Conservation (phyloP, 2,113 vertebrate genomes). For the Boulengeromyrus knoepffleri region DNA sequence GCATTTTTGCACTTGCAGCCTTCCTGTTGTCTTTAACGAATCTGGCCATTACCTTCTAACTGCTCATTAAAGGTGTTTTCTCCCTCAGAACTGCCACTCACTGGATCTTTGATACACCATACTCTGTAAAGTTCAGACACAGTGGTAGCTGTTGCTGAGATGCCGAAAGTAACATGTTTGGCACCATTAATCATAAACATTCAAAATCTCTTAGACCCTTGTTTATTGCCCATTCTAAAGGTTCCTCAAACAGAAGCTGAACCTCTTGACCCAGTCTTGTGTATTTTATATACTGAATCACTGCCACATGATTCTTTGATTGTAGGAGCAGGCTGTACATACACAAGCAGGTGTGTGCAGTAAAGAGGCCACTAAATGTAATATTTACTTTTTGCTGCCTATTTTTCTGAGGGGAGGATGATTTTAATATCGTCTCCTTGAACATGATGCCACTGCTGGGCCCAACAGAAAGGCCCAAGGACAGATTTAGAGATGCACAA, state of each 20-base stretch:
- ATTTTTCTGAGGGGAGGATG: background rate
- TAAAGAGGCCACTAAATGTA: background rate
- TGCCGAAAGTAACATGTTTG: background rate
- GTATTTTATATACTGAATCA: background rate
- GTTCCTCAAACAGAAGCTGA: background rate
- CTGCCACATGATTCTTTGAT: background rate
- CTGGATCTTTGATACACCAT: background rate
- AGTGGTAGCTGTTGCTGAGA: too few species aligned
- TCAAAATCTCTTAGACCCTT: background rate
- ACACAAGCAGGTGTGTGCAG: background rate
- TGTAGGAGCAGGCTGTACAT: background rate
- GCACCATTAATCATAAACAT: background rate
- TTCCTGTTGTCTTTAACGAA: background rate
- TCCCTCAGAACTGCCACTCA: background rate
- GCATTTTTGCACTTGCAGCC: background rate
- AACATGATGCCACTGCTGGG: background rate
- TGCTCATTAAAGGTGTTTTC: background rate
- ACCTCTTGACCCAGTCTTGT: background rate
- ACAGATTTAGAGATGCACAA: background rate
- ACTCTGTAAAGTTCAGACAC: background rate
- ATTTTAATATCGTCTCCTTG: background rate
- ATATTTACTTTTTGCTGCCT: background rate
- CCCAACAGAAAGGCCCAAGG: background rate
- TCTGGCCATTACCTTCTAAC: background rate
- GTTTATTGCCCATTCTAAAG: background rate